Evolutionary conservation across 2,888 invertebrate genomes (phyloP).

Genomic region (Rhabditoides inermis): DNA sequence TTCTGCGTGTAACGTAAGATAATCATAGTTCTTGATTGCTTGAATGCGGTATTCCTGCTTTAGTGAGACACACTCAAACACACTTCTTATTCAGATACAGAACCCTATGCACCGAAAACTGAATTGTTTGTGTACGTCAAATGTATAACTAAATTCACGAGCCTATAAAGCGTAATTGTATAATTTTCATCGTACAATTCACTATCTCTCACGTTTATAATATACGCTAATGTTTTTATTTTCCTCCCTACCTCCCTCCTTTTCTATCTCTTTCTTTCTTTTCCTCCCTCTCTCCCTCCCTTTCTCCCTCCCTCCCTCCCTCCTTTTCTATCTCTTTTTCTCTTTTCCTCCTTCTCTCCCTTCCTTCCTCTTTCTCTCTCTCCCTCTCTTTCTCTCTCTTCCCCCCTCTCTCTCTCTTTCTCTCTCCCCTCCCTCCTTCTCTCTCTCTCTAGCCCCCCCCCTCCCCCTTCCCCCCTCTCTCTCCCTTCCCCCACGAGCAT

Average conservation of each 20-base stretch:
- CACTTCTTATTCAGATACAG: too few species aligned
- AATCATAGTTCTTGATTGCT: too few species aligned
- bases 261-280: not conserved
- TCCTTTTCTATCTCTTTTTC: slow-evolving; percentile 2
- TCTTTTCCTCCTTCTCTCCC: not conserved
- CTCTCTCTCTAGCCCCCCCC: slow-evolving; percentile 5
- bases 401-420: slow-evolving; percentile 5
- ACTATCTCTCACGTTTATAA: too few species aligned
- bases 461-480: slow-evolving; percentile 1
- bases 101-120: too few species aligned
- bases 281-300: slow-evolving; percentile 8
- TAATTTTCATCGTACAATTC: too few species aligned
- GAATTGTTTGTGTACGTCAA: too few species aligned
- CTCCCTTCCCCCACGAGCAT: not conserved
- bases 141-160: too few species aligned
- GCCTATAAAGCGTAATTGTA: too few species aligned
- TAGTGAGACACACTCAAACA: too few species aligned
- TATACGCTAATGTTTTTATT: too few species aligned
- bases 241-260: not conserved
- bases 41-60: too few species aligned
- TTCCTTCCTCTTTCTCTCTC: not conserved
- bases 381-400: slow-evolving; percentile 1
- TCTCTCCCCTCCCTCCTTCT: slow-evolving; percentile 4
- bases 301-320: slow-evolving; percentile 4
- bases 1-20: too few species aligned